Evolutionary conservation across 2,888 invertebrate genomes (phyloP), one percentile per base, ranked within the genome.

Genomic region (Prostheceraeus crozeri): DNA sequence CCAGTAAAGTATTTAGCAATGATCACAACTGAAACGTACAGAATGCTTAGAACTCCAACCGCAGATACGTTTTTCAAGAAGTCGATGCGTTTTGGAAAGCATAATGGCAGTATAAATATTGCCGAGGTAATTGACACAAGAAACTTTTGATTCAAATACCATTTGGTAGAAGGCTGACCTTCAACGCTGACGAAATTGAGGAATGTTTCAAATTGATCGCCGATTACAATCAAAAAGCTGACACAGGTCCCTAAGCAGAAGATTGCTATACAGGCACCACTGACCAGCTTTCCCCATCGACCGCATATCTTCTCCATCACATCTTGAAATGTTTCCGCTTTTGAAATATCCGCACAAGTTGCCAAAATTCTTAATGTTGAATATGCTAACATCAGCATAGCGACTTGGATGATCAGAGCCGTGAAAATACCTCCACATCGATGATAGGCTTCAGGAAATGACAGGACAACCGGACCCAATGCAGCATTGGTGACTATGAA

Each of bases 191-290:
- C 68, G n/a, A 51, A 51, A n/a, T 23, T 10, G 14, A 28, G 30
- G 46, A 48, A 78, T 70, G 80, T 73, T 65, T 83, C 82, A 68
- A 80, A 81, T 66, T 83, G 82, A 71, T 83, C 83, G 0, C 82
- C 83, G 59, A 83, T 80, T 31, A 83, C 79, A 63, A 83, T 81
- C 46, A 83, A 70, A 68, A 82, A 83, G 4, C 82, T 83, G 45
- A 83, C 75, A 66, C 82, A 82, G 23, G 82, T 81, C 23, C 82
- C 82, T 67, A 81, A 83, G 65, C 81, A 81, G 67, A 83, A 83
- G 11, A 81, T 63, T 2, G 78, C 74, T 1, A 82, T 75, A 40
- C 77, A 77, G 10, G 79, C 45, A 1, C 76, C 71, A 57, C 75
- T 72, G 25, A 71, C 66, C 31, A 72, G 65, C 64, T 74, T 74